Evolutionary conservation across 2,113 vertebrate species (phyloP), one percentile per base, ranked within the genome.

Genomic region (Hepsetus odoe): DNA sequence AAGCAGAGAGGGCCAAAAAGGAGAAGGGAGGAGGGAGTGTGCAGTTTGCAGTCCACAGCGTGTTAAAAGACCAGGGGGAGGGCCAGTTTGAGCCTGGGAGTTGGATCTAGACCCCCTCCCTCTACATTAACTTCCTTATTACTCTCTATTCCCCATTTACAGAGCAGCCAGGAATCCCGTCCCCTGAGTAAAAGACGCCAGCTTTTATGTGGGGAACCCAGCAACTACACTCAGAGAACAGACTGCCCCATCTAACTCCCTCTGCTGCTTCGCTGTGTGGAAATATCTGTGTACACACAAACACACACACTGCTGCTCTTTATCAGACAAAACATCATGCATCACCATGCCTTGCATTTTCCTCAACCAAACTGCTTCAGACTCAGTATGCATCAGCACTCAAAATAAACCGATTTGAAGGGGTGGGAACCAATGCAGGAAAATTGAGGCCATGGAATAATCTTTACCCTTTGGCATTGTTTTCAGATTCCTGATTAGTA

Each of bases 171-270:
- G 80, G 71, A 89, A 90, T 87, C 88, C 87, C 89, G 89, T 92
- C 89, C 90, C 82, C 88, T 85, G 83, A 80, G 91, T 89, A 88
- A 87, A 88, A 87, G 87, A 90, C 85, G 87, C 85, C 68, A 84
- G 90, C 86, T 91, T 94, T 94, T 86, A 89, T 91, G 88, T 93
- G 92, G 91, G 91, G 89, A 94, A 91, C 87, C 91, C 86, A 83
- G 91, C 86, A 89, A 86, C 89, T 85, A 89, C 92, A 94, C 89
- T 90, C 88, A 91, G 91, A 87, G 85, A 88, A 26, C 81, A 74
- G 71, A 76, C 64, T 73, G 77, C 76, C 68, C 51, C 68, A 35
- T 74, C 72, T 74, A 72, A 68, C 65, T 33, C 66, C 35, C 46
- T 56, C 59, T 13, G 12, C 55, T 22, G 62, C 80, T 49, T 51